These are phyloP conservation scores for Silurus glanis DNA, from an alignment of 2,113 vertebrate species.

Conservation along the genomic window DNA sequence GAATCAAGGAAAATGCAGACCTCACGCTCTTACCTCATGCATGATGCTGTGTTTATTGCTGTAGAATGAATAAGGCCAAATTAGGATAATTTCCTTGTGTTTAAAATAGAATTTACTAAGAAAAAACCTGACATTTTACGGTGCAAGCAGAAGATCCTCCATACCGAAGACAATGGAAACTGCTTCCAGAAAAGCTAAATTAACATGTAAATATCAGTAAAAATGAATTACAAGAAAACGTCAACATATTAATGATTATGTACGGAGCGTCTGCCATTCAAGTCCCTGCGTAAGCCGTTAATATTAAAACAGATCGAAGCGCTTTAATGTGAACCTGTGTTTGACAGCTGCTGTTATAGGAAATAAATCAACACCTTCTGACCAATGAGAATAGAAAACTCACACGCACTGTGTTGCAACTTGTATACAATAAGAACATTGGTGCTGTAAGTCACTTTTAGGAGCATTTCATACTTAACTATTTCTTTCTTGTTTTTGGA, in stretches of 20 bases:
- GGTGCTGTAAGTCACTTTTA: neutral
- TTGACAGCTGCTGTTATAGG: neutral
- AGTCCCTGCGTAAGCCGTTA: neutral
- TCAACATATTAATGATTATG: neutral
- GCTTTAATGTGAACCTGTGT: neutral
- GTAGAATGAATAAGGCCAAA: neutral
- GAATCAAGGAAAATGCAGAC: neutral
- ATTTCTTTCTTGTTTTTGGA: neutral
- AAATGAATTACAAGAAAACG: neutral
- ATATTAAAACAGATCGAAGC: neutral
- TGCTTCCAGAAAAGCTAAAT: neutral
- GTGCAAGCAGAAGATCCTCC: neutral
- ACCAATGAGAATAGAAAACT: neutral
- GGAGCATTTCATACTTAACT: neutral
- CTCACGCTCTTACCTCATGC: neutral
- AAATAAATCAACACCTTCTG: neutral
- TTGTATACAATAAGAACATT: neutral
- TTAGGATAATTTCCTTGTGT: neutral
- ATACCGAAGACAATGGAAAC: neutral
- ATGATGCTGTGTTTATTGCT: neutral
- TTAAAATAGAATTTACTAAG: neutral
- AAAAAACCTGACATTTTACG: neutral
- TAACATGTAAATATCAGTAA: neutral
- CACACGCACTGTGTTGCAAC: neutral
- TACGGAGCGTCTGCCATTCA: neutral